These are phyloP conservation scores for Drosophila ogumai DNA, from an alignment of 1,140 invertebrate genomes.

Conservation along the genomic window DNA sequence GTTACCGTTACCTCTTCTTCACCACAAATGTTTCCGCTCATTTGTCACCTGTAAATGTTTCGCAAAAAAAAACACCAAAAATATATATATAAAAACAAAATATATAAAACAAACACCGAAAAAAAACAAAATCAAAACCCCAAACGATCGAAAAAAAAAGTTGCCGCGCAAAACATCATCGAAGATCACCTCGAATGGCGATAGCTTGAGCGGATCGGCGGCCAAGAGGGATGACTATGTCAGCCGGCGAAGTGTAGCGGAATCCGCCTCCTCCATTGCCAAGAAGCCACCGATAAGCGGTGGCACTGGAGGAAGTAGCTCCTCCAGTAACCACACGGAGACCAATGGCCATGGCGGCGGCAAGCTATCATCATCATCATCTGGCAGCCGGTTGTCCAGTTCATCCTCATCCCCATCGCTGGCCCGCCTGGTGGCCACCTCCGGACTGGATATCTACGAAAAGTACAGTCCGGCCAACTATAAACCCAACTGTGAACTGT, in stretches of 20 bases:
- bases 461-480: constrained; percentile 85
- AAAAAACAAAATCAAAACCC: constrained; percentile 25
- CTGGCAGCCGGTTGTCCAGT: constrained; percentile 72
- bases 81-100: not conserved
- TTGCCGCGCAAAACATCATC: constrained; percentile 55
- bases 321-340: constrained; percentile 2
- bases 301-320: not conserved
- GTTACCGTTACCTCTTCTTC: constrained; percentile 31
- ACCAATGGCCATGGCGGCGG: constrained; percentile 31
- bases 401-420: constrained; percentile 84
- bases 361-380: constrained; percentile 40
- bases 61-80: constrained; percentile 16
- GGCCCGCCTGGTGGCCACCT: constrained; percentile 82
- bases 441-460: constrained; percentile 83
- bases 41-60: constrained; percentile 68
- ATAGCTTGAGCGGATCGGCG: constrained; percentile 22
- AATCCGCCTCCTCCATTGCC: constrained; percentile 1
- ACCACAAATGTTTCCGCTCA: constrained; percentile 46
- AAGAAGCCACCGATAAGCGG: constrained; percentile 57
- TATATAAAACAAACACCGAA: constrained; percentile 28
- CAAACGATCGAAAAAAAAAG: constrained; percentile 42
- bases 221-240: constrained; percentile 53
- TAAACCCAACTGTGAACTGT: constrained; percentile 85
- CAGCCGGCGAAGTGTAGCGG: constrained; percentile 38
- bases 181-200: constrained; percentile 43